These are phyloP conservation scores for Aselliscus stoliczkanus DNA, from an alignment of 2,797 vertebrate genomes.

Conservation along the genomic window DNA sequence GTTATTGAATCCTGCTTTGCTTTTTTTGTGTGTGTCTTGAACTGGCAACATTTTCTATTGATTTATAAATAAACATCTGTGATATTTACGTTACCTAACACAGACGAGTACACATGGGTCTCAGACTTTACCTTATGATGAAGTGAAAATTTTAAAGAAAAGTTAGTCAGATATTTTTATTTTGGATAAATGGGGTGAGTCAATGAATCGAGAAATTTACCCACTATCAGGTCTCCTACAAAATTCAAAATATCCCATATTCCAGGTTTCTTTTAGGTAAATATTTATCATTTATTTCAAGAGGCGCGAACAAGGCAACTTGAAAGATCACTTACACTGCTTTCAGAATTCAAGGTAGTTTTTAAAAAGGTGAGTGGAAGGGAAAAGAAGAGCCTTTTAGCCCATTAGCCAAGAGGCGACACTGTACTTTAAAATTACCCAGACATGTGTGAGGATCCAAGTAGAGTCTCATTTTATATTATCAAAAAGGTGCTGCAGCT, in stretches of 20 bases:
- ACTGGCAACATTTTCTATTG: conserved; percentile 29
- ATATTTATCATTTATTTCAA: conserved; percentile 35
- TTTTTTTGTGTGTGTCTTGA: not conserved
- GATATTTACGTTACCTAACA: conserved; percentile 49
- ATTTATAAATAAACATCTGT: conserved; percentile 59
- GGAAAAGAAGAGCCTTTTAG: conserved; percentile 27
- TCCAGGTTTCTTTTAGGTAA: conserved; percentile 25
- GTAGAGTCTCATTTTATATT: conserved; percentile 26
- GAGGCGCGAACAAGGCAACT: not conserved
- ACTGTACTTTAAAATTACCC: conserved; percentile 27
- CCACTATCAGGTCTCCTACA: not conserved
- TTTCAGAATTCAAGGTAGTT: conserved; percentile 52
- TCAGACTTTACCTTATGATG: not conserved
- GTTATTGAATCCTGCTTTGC: not conserved
- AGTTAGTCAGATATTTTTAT: conserved; percentile 22
- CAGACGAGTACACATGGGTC: not conserved
- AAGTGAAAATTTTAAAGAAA: conserved; percentile 45
- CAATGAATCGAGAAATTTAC: not conserved
- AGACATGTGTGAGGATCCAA: not conserved
- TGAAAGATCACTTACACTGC: conserved; percentile 17
- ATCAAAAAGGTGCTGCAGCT: conserved; percentile 34
- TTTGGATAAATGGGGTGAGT: not conserved
- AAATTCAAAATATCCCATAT: conserved; percentile 22
- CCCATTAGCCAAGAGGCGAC: conserved; percentile 38
- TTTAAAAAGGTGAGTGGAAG: conserved; percentile 10